phyloP scores from a whole-genome alignment of 2,113 vertebrate genomes.

The Riparia riparia region DNA sequence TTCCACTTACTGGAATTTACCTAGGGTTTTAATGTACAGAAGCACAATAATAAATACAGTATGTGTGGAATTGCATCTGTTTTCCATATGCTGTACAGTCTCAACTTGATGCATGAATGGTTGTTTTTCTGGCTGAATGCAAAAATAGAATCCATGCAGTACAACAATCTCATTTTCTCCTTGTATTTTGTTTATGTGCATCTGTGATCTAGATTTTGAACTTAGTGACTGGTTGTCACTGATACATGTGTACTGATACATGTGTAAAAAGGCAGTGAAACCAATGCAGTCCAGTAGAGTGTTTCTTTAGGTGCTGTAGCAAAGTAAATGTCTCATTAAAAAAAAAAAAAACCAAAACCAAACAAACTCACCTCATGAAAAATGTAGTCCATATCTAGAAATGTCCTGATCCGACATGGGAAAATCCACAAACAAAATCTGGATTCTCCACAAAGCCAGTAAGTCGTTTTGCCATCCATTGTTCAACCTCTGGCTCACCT shows the following conservation, averaged over 20 bases:
- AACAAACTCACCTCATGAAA: background rate
- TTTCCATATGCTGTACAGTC: slow-evolving; percentile 27
- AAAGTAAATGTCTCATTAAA: background rate
- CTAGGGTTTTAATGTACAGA: background rate
- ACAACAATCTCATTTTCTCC: background rate
- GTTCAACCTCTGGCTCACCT: background rate
- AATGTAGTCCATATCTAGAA: rapidly evolving
- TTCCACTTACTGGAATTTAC: background rate
- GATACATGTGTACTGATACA: background rate
- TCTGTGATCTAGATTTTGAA: background rate
- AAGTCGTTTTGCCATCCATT: background rate
- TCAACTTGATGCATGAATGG: background rate
- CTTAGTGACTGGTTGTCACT: background rate
- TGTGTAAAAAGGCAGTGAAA: background rate
- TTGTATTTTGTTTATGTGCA: background rate
- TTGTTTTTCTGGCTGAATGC: slow-evolving; percentile 4
- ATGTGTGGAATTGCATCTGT: background rate
- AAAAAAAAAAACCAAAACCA: too few species aligned
- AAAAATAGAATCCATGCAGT: background rate
- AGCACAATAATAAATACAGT: background rate
- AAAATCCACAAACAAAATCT: background rate
- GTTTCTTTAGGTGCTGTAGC: background rate
- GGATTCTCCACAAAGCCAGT: background rate
- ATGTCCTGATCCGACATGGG: background rate
- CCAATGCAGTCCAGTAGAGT: background rate